Conservation (phyloP, 2,888 invertebrate genomes). For the Drosophila paracracens region DNA sequence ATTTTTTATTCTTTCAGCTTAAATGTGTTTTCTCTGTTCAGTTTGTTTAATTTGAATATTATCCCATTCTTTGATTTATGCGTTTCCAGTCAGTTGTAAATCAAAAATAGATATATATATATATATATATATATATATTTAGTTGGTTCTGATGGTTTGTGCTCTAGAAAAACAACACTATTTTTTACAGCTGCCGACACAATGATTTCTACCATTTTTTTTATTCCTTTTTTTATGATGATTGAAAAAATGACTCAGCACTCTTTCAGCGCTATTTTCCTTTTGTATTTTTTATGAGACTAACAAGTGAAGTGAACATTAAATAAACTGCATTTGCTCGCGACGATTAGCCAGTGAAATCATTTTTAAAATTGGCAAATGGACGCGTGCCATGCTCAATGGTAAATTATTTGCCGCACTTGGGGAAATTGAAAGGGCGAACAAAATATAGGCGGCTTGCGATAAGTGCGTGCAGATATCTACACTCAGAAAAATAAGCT, state of each 20-base stretch:
- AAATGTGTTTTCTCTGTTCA: not conserved
- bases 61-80: not conserved
- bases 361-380: slow-evolving; percentile 57
- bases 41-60: not conserved
- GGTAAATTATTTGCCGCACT: slow-evolving; percentile 11
- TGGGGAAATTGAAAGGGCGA: not conserved
- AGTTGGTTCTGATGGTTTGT: not conserved
- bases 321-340: slow-evolving; percentile 46
- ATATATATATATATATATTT: not conserved
- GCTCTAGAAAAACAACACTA: not conserved
- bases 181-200: slow-evolving; percentile 17
- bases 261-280: slow-evolving; percentile 17
- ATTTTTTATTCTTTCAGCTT: not conserved
- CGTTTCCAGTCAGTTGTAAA: slow-evolving; percentile 11
- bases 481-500: not conserved
- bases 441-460: not conserved
- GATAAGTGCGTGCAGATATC: not conserved
- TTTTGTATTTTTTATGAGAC: slow-evolving; percentile 25
- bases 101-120: not conserved
- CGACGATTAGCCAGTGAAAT: slow-evolving; percentile 35
- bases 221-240: slow-evolving; percentile 11
- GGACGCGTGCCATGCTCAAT: slow-evolving; percentile 24
- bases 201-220: not conserved
- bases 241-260: slow-evolving; percentile 20
- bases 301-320: slow-evolving; percentile 34